Base-by-base conservation (phyloP, 2,888 invertebrate genomes). In the Ormyrus thymus region DNA sequence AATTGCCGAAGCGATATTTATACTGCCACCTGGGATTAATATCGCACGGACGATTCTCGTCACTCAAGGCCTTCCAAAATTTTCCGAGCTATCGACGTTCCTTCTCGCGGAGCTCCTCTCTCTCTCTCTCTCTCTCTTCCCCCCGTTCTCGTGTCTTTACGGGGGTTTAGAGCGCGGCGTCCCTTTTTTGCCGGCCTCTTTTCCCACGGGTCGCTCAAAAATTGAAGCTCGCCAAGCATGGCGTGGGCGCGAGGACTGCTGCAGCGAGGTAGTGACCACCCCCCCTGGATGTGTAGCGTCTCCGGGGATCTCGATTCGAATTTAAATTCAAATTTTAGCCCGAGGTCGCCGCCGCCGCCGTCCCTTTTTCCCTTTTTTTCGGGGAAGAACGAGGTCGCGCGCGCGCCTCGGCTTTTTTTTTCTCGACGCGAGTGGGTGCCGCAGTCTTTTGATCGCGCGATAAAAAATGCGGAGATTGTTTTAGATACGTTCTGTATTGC, bases 291-390 rank as follows among this genome's bases (percentile, higher is more conserved):
- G 48, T 59, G 6, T 29, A 1, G 13, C 64, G 62, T 69, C 76
- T 29, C 51, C 51, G 6, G 0, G 76, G 45, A 70, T 65, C 58
- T 13, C 29, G 53, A 85, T 84, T 85, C 84, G 83, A 89, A 89
- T 89, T 89, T 89, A 88, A 87, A 90, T 89, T 89, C 86, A 86
- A 87, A 89, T 86, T 86, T 29, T 29, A 29, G 29, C 29, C 85
- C 79, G 82, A 82, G 82, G 72, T 78, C 82, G 80, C 75, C 72
- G 62, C 70, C 62, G 71, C 65, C 58, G 29, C 73, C 73, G 45
- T 10, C 11, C 43, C 11, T 53, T 29, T 29, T 29, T 29, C 64
- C 11, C 59, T 29, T 29, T 75, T 51, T 68, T 51, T 71, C 46
- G 13, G n/a, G 55, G 55, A 11, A 55, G 1, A 56, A n/a, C 10